Conservation (phyloP, 2,888 invertebrate genomes). For the Andrena hattorfiana region DNA sequence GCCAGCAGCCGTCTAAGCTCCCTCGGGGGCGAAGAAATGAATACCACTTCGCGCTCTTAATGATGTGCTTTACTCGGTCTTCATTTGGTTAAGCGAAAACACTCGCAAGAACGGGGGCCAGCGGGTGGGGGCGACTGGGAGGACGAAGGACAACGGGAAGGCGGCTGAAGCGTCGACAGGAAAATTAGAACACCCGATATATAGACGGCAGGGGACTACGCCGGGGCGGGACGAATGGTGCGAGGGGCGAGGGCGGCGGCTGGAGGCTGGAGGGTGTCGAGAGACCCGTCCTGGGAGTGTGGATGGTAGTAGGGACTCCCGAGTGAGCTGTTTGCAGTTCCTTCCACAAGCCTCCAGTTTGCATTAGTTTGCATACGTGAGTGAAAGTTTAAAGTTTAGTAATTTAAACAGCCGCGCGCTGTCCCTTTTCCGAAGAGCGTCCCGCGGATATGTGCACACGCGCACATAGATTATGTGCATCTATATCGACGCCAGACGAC, state of each 20-base stretch:
- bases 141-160: slow-evolving; percentile 5
- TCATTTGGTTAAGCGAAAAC: slow-evolving; percentile 77
- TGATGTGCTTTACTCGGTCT: slow-evolving; percentile 71
- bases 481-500: slow-evolving; percentile 26
- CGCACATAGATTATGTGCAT: slow-evolving; percentile 37
- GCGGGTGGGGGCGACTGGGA: neutral
- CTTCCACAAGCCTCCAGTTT: slow-evolving; percentile 80
- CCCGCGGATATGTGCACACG: slow-evolving; percentile 32
- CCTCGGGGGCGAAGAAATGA: slow-evolving; percentile 51
- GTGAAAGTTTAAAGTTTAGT: slow-evolving; percentile 82
- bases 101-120: slow-evolving; percentile 54
- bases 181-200: slow-evolving; percentile 75
- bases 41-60: slow-evolving; percentile 71
- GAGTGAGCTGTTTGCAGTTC: slow-evolving; percentile 82
- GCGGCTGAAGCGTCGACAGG: slow-evolving; percentile 45
- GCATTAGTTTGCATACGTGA: slow-evolving; percentile 82
- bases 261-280: slow-evolving; percentile 67
- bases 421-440: slow-evolving; percentile 73
- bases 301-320: slow-evolving; percentile 74
- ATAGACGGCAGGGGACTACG: slow-evolving; percentile 49
- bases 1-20: slow-evolving; percentile 45
- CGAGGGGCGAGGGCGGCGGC: slow-evolving; percentile 39
- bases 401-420: slow-evolving; percentile 78
- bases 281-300: slow-evolving; percentile 68
- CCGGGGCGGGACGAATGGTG: slow-evolving; percentile 33